Evolutionary conservation across 2,888 invertebrate species (phyloP).

Genomic region (Habroteleia sp.): DNA sequence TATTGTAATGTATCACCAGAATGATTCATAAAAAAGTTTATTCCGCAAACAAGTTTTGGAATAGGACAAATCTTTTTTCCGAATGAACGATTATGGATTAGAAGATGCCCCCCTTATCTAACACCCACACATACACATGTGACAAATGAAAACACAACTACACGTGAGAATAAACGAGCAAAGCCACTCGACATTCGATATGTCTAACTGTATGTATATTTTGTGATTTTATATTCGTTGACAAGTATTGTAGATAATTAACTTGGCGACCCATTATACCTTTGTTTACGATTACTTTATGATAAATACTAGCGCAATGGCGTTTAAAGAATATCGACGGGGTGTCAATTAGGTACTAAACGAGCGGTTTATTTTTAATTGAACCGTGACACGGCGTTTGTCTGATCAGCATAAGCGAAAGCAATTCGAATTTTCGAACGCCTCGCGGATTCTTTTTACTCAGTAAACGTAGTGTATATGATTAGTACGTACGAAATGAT

Average conservation of each 20-base stretch:
- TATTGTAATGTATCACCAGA: slow-evolving; percentile 43
- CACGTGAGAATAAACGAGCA: slow-evolving; percentile 14
- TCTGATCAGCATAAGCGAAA: too few relatives aligned
- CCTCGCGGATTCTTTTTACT: slow-evolving; percentile 36
- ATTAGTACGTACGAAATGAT: slow-evolving; percentile 49
- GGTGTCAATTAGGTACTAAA: slow-evolving; percentile 72
- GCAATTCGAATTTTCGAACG: neutral
- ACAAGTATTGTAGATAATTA: slow-evolving; percentile 81
- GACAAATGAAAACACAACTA: slow-evolving; percentile 9
- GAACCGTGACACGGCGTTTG: slow-evolving; percentile 56
- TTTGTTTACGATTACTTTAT: slow-evolving; percentile 69
- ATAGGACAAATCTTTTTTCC: neutral
- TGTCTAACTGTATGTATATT: slow-evolving; percentile 79
- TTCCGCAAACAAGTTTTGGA: too few relatives aligned
- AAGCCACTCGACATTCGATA: slow-evolving; percentile 65
- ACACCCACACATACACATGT: slow-evolving; percentile 25
- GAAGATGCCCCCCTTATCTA: slow-evolving; percentile 15
- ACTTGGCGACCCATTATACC: slow-evolving; percentile 77
- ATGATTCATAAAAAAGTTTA: slow-evolving; percentile 53
- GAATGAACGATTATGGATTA: neutral
- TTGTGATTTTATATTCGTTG: slow-evolving; percentile 80
- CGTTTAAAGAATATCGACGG: slow-evolving; percentile 70
- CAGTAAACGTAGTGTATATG: slow-evolving; percentile 59
- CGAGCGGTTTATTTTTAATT: slow-evolving; percentile 70
- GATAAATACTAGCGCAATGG: slow-evolving; percentile 70